phyloP scores from a whole-genome alignment of 2,113 vertebrate genomes.

The Rissa tridactyla region DNA sequence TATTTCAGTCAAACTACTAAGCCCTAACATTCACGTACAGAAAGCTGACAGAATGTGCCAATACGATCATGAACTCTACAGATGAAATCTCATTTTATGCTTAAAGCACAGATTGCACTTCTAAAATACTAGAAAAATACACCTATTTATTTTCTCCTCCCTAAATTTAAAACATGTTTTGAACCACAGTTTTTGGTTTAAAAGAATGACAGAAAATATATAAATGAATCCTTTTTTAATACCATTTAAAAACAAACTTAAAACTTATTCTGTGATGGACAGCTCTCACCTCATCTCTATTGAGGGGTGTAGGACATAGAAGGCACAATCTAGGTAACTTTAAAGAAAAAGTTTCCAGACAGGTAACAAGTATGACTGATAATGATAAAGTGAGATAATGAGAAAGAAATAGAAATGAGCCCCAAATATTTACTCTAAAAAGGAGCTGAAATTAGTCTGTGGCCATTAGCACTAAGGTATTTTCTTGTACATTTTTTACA shows the following conservation, averaged over 20 bases:
- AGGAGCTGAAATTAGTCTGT: neutral
- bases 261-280: neutral
- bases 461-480: neutral
- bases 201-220: neutral
- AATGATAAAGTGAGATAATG: neutral
- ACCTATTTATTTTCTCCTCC: neutral
- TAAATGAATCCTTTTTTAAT: neutral
- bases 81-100: neutral
- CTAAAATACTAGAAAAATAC: neutral
- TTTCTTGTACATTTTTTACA: neutral
- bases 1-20: neutral
- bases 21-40: neutral
- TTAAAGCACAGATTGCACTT: neutral
- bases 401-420: neutral
- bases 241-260: accelerated
- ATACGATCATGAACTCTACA: neutral
- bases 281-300: neutral
- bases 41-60: neutral
- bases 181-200: neutral
- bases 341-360: neutral
- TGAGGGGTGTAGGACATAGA: neutral
- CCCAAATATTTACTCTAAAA: neutral
- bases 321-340: neutral
- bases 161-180: neutral
- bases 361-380: neutral